Conservation (phyloP, 2,888 invertebrate genomes). For the Epirrhoe alternata region DNA sequence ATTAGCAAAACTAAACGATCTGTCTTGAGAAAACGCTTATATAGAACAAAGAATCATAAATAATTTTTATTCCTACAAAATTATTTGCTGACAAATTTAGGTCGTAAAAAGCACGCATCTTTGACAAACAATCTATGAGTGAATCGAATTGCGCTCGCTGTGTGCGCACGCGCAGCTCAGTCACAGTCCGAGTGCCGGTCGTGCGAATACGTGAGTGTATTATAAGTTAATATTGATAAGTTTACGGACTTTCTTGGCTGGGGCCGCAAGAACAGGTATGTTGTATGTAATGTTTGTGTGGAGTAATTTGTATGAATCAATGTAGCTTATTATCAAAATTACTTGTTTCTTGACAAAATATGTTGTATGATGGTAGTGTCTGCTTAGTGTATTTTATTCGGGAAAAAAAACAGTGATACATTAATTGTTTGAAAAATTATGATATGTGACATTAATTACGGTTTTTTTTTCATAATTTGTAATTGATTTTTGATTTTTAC, state of each 20-base stretch:
- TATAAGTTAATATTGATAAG: constrained; percentile 8
- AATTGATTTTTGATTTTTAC: no score
- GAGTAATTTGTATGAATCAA: constrained; percentile 8
- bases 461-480: no score
- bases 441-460: no score
- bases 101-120: constrained; percentile 48
- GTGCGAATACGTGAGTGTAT: constrained; percentile 49
- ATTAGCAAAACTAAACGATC: no score
- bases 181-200: constrained; percentile 71
- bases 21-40: no score
- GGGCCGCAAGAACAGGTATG: constrained; percentile 24
- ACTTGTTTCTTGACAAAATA: no score
- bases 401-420: no score
- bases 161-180: constrained; percentile 63
- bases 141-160: constrained; percentile 37
- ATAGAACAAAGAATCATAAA: background rate
- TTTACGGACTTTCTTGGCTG: constrained; percentile 23
- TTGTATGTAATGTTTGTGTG: constrained; percentile 19
- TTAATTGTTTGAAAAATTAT: no score
- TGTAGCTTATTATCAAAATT: background rate
- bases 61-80: background rate
- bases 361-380: no score
- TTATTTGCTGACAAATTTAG: background rate
- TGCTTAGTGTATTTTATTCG: no score
- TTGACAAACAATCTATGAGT: constrained; percentile 56